Percentiles rank a stretch among this genome's conserved stretches.
Conservation (phyloP, 2,113 vertebrate genomes). For the Apteryx mantelli region DNA sequence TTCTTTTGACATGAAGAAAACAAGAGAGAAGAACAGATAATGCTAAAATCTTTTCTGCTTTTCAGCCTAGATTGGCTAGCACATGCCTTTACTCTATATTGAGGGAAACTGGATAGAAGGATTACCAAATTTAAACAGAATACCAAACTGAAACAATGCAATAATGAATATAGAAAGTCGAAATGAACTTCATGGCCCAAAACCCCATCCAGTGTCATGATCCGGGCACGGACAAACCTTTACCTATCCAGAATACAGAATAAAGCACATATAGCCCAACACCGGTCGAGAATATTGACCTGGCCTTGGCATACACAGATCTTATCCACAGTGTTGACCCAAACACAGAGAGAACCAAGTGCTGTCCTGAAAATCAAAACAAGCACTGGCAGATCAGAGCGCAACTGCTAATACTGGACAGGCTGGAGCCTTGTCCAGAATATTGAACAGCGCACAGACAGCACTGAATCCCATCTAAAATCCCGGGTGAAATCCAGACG, state of each 20-base stretch:
- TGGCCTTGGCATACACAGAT: accelerated
- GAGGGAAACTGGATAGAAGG: accelerated
- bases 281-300: background rate
- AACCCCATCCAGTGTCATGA: background rate
- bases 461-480: background rate
- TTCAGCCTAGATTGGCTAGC: background rate
- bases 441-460: background rate
- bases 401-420: background rate
- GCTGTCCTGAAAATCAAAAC: background rate
- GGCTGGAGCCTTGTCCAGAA: background rate
- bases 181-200: background rate
- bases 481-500: background rate
- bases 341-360: background rate
- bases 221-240: background rate
- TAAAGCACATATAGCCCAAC: background rate
- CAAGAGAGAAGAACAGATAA: background rate
- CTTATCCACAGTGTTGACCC: background rate
- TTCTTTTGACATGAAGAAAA: background rate
- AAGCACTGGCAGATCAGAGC: background rate
- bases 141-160: background rate
- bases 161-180: background rate
- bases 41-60: background rate
- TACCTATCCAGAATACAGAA: background rate
- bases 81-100: background rate
- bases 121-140: background rate